phyloP scores from a whole-genome alignment of 2,797 vertebrate genomes.

The Oreortyx pictus region DNA sequence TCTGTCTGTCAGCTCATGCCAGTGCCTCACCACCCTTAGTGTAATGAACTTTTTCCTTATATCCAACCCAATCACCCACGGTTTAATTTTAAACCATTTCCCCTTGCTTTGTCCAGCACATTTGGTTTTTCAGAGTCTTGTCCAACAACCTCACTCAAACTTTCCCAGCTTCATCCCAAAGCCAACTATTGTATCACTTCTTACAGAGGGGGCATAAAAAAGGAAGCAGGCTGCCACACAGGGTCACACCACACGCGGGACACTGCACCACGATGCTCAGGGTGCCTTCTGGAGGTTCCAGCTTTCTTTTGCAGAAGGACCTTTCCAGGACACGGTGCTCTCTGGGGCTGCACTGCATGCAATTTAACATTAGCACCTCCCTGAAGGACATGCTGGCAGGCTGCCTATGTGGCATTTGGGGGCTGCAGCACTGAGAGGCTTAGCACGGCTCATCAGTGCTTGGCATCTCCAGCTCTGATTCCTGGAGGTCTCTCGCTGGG shows the following conservation, averaged over 20 bases:
- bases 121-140: background rate
- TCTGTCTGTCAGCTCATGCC: too few relatives aligned
- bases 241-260: background rate
- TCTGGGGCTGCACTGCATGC: too few relatives aligned
- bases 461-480: background rate
- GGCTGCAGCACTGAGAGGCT: background rate
- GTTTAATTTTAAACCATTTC: too few relatives aligned
- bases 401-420: too few relatives aligned
- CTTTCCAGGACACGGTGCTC: background rate
- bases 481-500: background rate
- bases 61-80: too few relatives aligned
- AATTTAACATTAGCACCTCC: too few relatives aligned
- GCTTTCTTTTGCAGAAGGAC: background rate
- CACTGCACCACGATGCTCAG: background rate
- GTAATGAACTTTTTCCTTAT: too few relatives aligned
- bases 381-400: too few relatives aligned
- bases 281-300: background rate
- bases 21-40: too few relatives aligned
- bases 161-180: background rate
- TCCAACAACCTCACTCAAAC: background rate
- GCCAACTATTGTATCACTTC: rapidly evolving
- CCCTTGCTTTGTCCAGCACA: background rate
- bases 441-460: rapidly evolving
- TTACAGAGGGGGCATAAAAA: background rate
- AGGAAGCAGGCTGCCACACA: background rate